Base-by-base conservation (phyloP, 2,113 vertebrate genomes). In the Ictalurus punctatus region DNA sequence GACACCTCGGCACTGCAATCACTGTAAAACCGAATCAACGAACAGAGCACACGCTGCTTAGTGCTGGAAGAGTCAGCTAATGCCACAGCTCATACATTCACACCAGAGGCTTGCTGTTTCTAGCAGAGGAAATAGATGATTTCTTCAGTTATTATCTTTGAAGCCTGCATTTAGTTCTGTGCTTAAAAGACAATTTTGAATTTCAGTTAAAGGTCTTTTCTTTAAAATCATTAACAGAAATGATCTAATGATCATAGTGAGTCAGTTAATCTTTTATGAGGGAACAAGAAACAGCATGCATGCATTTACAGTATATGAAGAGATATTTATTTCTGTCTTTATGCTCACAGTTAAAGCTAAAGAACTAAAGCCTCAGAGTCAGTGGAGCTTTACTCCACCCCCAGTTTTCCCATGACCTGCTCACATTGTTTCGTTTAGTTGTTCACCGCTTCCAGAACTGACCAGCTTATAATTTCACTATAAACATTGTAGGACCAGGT, bases 401-500 rank as follows among this genome's bases (percentile, higher is more conserved):
- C 56, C 84, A 87, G 84, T 21, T 91, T 91, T 92, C 86, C 84
- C 90, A 88, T 85, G 65, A 61, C 52, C 54, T 54, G 84, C 67
- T 17, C 10, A 40, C 48, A 27, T 76, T 44, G 67, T 67, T 65
- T 30, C 16, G 16, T 17, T 86, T 67, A 80, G 34, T 56, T 73
- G 85, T 61, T 87, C 54, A 71, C 17, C 5, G 17, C 16, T 44
- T 84, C n/a, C 27, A 58, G 56, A 79, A 40, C 84, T 67, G 40
- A 80, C 21, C 61, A 79, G 48, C 34, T 86, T 91, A 67, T 52
- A 23, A 56, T 52, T 76, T 83, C 34, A 61, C 44, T 85, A 63
- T 37, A 90, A 87, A 87, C 76, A 83, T 69, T 58, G 83, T 81
- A 27, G 44, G 37, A 56, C 17, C 5, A 23, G n/a, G 59, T 21